Evolutionary conservation across 2,797 vertebrate genomes (phyloP).

Genomic region (Hozukius guyotensis): DNA sequence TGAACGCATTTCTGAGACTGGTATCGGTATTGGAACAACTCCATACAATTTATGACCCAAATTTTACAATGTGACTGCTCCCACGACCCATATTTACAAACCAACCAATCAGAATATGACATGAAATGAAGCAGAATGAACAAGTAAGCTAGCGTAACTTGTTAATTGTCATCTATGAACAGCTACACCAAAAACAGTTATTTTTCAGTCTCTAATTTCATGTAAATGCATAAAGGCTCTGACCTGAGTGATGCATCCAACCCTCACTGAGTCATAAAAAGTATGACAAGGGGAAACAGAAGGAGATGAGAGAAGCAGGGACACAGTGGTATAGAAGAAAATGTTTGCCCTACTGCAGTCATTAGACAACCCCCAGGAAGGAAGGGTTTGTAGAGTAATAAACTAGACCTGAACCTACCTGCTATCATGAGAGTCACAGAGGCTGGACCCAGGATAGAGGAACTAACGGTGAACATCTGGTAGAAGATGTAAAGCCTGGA

Average conservation of each 20-base stretch:
- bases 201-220: neutral
- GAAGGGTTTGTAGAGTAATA: neutral
- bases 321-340: neutral
- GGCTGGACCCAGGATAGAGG: constrained; percentile 88
- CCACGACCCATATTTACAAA: neutral
- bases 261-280: neutral
- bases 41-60: neutral
- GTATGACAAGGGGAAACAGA: neutral
- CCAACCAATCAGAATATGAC: neutral
- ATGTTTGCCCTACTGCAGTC: neutral
- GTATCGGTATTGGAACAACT: too few relatives aligned
- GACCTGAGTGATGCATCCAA: neutral
- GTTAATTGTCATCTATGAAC: neutral
- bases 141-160: neutral
- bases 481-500: constrained; percentile 83
- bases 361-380: neutral
- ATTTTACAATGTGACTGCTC: neutral
- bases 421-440: constrained; percentile 88
- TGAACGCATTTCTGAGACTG: too few relatives aligned
- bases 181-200: neutral
- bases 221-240: neutral
- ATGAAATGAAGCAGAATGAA: neutral
- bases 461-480: constrained; percentile 82
- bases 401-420: constrained; percentile 64
- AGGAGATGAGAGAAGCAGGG: neutral